Conservation (phyloP, 2,797 vertebrate genomes). For the Ibycter americanus region DNA sequence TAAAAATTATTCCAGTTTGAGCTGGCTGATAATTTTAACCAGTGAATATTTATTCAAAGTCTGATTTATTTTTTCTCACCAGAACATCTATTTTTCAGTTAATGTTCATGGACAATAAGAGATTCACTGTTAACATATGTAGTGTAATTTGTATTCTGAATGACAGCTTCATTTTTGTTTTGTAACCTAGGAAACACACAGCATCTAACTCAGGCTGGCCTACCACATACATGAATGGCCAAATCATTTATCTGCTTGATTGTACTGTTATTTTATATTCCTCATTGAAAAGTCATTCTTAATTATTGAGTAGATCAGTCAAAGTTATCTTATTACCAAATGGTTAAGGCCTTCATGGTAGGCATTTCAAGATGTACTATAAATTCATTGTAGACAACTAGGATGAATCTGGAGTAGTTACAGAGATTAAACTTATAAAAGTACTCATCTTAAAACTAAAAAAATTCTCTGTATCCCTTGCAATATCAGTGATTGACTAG, state of each 20-base stretch:
- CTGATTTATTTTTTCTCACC: background rate
- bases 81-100: background rate
- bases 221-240: background rate
- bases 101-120: background rate
- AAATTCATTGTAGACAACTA: background rate
- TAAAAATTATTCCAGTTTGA: background rate
- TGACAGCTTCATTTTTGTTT: background rate
- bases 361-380: background rate
- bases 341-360: background rate
- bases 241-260: background rate
- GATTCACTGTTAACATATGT: background rate
- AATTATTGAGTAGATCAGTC: background rate
- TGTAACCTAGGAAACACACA: background rate
- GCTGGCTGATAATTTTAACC: background rate
- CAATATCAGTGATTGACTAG: background rate
- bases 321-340: background rate
- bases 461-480: background rate
- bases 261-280: background rate
- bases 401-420: background rate
- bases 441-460: background rate
- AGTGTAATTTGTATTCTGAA: background rate
- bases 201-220: background rate
- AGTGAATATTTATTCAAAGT: background rate
- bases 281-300: background rate
- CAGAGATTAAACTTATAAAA: background rate